Evolutionary conservation across 2,888 invertebrate species (phyloP).

Genomic region (Tineola bisselliella): DNA sequence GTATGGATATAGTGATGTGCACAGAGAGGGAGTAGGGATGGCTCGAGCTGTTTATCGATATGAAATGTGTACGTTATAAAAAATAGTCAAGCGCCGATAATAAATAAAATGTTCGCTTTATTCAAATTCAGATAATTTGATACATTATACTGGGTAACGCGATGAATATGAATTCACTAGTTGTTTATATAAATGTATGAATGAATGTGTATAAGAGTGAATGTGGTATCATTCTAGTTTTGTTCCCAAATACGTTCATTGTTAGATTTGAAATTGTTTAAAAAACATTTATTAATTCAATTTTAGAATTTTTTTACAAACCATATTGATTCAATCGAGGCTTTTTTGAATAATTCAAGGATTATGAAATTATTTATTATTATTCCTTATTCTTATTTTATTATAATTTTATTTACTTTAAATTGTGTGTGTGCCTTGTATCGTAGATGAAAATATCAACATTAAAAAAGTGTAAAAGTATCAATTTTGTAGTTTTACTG

Average conservation of each 20-base stretch:
- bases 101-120: conserved; percentile 31
- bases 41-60: too few relatives aligned
- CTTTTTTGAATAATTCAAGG: conserved; percentile 35
- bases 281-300: conserved; percentile 33
- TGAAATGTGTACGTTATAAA: not conserved
- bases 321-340: conserved; percentile 19
- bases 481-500: conserved; percentile 27
- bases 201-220: conserved; percentile 58
- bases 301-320: conserved; percentile 5
- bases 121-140: conserved; percentile 48
- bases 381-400: conserved; percentile 47
- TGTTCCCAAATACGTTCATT: not conserved
- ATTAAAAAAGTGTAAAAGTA: conserved; percentile 67
- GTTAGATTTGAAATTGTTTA: conserved; percentile 27
- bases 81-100: conserved; percentile 52
- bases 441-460: conserved; percentile 72
- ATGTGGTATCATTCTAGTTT: conserved; percentile 29
- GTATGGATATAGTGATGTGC: too few relatives aligned
- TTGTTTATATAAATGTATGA: conserved; percentile 67
- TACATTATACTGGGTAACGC: conserved; percentile 45
- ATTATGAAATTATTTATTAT: conserved; percentile 56
- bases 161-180: conserved; percentile 49
- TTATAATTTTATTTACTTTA: conserved; percentile 41
- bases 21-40: too few relatives aligned
- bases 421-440: conserved; percentile 78